Conservation (phyloP, 2,797 vertebrate species). For the Catharus ustulatus region DNA sequence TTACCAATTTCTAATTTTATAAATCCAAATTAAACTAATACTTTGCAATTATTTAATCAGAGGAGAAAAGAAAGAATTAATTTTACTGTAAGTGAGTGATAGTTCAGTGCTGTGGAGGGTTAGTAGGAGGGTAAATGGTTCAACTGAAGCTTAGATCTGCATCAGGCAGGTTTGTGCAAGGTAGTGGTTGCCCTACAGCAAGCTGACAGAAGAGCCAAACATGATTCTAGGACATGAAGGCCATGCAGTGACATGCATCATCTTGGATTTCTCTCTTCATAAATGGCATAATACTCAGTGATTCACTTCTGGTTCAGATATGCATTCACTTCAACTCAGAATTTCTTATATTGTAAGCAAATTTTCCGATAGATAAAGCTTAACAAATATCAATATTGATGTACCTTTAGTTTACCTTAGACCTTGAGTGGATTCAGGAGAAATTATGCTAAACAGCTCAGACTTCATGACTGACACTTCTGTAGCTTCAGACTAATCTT, state of each 20-base stretch:
- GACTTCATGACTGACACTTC: constrained; percentile 15
- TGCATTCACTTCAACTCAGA: background rate
- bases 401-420: background rate
- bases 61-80: background rate
- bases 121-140: background rate
- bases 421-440: background rate
- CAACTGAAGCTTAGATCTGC: background rate
- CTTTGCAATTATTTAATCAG: background rate
- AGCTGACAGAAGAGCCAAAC: background rate
- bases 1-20: background rate
- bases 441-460: constrained; percentile 8
- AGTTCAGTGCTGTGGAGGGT: background rate
- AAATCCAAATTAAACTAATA: background rate
- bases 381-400: background rate
- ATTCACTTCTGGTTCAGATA: background rate
- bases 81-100: background rate
- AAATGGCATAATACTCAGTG: background rate
- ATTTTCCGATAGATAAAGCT: background rate
- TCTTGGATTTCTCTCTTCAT: background rate
- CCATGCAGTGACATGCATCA: background rate
- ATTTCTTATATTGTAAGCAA: background rate
- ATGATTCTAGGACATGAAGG: background rate
- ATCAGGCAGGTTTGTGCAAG: background rate
- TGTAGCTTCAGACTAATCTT: background rate
- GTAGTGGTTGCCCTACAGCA: background rate